Evolutionary conservation across 2,888 invertebrate species (phyloP), one percentile per base, ranked within the genome.

Genomic region (Drosophila falleni): DNA sequence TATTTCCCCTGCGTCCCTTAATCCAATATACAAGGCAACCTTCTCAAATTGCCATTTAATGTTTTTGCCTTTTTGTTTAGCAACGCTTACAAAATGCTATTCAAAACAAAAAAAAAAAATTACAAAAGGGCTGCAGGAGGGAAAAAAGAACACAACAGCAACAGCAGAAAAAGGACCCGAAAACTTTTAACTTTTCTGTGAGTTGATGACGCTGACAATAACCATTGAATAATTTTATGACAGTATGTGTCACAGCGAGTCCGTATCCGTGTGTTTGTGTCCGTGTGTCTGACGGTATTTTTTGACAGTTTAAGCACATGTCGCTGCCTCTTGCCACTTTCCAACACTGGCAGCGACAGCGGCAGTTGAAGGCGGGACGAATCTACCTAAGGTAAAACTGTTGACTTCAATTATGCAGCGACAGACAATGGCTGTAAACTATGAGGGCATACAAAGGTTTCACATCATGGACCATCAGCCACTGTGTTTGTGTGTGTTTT

Each of bases 201-300:
- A 59, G 64, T 61, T 66, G 71, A 74, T 75, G 73, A 66, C 75
- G 78, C 59, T 66, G 80, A 81, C 85, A 87, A 88, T 87, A 87
- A 83, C 85, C 85, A 81, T 83, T 87, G 89, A 88, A 89, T 89
- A 88, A 87, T 85, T 89, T 89, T 88, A 88, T 87, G 89, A 88
- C 89, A 89, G 89, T 88, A 89, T 89, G 89, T 87, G 87, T 80
- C 88, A 87, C 81, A 87, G 75, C 66, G 74, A 77, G 80, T 77
- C 73, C 74, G 37, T 60, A 55, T 56, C 13, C 49, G 16, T 50
- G 29, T 29, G 29, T 29, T 6, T 1, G 29, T 29, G 50, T 35
- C 70, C 47, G 69, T 60, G 50, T 58, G 66, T 41, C 60, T 74
- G 73, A 67, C 74, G 77, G 65, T 65, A 78, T 77, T 81, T 76